Conservation (phyloP, 2,797 vertebrate genomes). For the Phataginus tetradactyla region DNA sequence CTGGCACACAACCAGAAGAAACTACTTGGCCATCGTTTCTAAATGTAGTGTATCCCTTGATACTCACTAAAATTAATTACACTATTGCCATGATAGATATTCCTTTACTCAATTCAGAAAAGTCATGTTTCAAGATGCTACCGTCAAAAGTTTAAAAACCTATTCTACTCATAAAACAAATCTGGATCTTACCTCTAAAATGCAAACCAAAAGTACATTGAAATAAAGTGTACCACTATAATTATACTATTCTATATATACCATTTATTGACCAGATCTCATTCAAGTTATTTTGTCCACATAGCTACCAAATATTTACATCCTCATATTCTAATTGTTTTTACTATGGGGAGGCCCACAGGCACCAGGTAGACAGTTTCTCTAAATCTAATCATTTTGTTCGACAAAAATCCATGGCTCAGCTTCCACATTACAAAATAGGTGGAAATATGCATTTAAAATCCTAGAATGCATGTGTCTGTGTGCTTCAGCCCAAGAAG, state of each 20-base stretch:
- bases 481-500: neutral
- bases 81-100: neutral
- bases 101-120: constrained; percentile 2
- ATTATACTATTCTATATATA: neutral
- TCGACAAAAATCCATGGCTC: neutral
- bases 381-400: neutral
- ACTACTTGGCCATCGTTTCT: neutral
- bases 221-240: neutral
- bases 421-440: neutral
- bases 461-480: neutral
- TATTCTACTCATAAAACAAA: neutral
- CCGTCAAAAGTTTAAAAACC: neutral
- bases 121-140: neutral
- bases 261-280: neutral
- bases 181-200: neutral
- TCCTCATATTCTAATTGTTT: neutral
- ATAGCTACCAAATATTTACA: neutral
- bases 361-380: neutral
- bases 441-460: neutral
- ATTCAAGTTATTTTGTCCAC: neutral
- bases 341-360: neutral
- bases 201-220: neutral
- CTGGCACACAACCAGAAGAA: constrained; percentile 20
- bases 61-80: constrained; percentile 21
- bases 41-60: neutral